Evolutionary conservation across 2,113 vertebrate species (phyloP).

Genomic region (Boulengeromyrus knoepffleri): DNA sequence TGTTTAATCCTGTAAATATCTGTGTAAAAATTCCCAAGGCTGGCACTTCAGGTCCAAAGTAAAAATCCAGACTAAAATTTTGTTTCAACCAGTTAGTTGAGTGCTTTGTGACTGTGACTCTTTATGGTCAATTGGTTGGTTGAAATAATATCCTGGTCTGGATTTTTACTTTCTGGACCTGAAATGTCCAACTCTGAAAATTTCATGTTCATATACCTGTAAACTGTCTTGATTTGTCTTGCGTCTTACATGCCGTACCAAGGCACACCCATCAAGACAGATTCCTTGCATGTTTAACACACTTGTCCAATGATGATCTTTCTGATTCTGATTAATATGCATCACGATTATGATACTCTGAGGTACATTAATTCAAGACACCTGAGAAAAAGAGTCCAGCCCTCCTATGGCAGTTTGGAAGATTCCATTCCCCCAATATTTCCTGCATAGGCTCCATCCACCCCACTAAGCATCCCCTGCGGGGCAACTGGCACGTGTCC

Average conservation of each 20-base stretch:
- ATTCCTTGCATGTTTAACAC: not conserved
- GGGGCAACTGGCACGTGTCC: not conserved
- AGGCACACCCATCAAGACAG: not conserved
- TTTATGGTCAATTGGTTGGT: too few relatives aligned
- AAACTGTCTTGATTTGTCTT: not conserved
- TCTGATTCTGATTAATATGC: not conserved
- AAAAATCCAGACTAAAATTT: too few relatives aligned
- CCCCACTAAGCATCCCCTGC: not conserved
- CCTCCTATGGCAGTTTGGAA: not conserved
- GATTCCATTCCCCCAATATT: not conserved
- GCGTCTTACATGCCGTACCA: not conserved
- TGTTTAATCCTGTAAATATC: not conserved
- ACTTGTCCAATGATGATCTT: not conserved
- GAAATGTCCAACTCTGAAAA: not conserved
- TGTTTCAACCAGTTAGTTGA: too few relatives aligned
- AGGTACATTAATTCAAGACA: not conserved
- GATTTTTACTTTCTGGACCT: not conserved
- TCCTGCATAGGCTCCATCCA: not conserved
- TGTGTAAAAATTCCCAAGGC: not conserved
- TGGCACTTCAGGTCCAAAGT: not conserved
- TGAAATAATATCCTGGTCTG: not conserved
- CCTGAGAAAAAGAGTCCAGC: not conserved
- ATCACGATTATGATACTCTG: not conserved
- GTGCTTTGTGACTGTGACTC: too few relatives aligned
- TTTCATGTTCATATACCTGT: not conserved